phyloP scores from a whole-genome alignment of 2,888 invertebrate genomes.

The Drosophila maculinotata region DNA sequence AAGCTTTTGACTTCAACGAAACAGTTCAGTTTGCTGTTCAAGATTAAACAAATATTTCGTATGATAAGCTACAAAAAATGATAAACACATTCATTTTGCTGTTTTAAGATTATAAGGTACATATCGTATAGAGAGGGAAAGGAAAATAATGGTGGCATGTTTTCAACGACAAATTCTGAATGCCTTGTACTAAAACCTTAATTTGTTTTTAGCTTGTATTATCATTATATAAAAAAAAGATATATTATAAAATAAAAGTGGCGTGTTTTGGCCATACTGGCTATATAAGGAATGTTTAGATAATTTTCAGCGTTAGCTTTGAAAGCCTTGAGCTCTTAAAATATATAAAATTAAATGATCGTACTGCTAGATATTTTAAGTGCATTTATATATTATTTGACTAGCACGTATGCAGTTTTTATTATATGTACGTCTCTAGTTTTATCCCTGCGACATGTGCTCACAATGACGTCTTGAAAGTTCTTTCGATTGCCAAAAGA shows the following conservation, averaged over 20 bases:
- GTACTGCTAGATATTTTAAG: not conserved
- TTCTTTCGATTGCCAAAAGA: slow-evolving; percentile 56
- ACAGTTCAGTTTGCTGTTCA: too few species aligned
- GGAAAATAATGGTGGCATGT: slow-evolving; percentile 42
- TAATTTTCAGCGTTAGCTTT: too few species aligned
- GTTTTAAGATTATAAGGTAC: slow-evolving; percentile 33
- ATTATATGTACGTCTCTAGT: slow-evolving; percentile 12
- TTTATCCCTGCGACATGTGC: slow-evolving; percentile 58
- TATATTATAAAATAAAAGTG: slow-evolving; percentile 1
- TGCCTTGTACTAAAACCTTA: slow-evolving; percentile 29
- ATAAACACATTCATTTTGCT: slow-evolving; percentile 22
- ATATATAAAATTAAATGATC: slow-evolving; percentile 25
- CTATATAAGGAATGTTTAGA: slow-evolving; percentile 22
- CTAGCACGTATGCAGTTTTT: slow-evolving; percentile 28
- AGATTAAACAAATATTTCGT: not conserved
- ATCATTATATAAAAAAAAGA: slow-evolving; percentile 12
- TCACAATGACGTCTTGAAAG: slow-evolving; percentile 60
- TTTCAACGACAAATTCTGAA: slow-evolving; percentile 4
- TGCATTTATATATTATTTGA: slow-evolving; percentile 3
- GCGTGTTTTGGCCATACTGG: slow-evolving; percentile 26
- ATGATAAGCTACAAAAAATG: slow-evolving; percentile 29
- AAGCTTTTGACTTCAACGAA: slow-evolving; percentile 29
- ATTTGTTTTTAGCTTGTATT: slow-evolving; percentile 27
- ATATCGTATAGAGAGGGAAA: slow-evolving; percentile 33
- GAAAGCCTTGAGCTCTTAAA: slow-evolving; percentile 23